Evolutionary conservation across 2,888 invertebrate genomes (phyloP).

Genomic region (Xestia sexstrigata): DNA sequence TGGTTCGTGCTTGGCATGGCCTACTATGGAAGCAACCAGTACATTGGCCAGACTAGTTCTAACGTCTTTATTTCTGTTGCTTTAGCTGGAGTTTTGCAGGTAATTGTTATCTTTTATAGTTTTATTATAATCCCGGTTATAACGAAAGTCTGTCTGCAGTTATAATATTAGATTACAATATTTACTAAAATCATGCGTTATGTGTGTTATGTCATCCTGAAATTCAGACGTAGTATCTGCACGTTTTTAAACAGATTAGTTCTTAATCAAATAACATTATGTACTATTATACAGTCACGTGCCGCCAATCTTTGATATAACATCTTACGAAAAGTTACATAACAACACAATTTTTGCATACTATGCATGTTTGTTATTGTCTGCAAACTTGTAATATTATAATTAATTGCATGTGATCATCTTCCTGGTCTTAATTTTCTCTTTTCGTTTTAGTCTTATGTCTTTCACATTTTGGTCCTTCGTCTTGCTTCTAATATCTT

Average conservation of each 20-base stretch:
- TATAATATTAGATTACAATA: conserved; percentile 9
- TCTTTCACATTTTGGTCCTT: background rate
- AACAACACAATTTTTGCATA: background rate
- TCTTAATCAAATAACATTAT: background rate
- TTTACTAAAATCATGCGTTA: background rate
- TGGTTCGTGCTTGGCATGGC: conserved; percentile 95
- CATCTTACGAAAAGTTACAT: background rate
- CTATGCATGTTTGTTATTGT: background rate
- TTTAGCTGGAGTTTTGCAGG: conserved; percentile 84
- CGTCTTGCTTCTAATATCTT: background rate
- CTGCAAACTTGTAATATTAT: too few species aligned
- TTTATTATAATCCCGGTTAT: background rate
- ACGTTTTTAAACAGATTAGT: conserved; percentile 6
- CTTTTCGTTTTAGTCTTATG: background rate
- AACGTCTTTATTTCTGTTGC: conserved; percentile 94
- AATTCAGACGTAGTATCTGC: background rate
- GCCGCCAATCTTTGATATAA: background rate
- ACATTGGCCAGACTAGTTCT: conserved; percentile 94
- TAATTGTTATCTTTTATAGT: conserved; percentile 45
- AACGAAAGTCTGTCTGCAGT: background rate
- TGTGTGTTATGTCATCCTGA: background rate
- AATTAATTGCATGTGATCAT: background rate
- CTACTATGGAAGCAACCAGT: conserved; percentile 95
- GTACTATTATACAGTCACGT: background rate
- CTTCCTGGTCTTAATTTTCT: background rate